These are phyloP conservation scores for Ochropleura leucogaster DNA, from an alignment of 2,888 invertebrate genomes.

Conservation along the genomic window DNA sequence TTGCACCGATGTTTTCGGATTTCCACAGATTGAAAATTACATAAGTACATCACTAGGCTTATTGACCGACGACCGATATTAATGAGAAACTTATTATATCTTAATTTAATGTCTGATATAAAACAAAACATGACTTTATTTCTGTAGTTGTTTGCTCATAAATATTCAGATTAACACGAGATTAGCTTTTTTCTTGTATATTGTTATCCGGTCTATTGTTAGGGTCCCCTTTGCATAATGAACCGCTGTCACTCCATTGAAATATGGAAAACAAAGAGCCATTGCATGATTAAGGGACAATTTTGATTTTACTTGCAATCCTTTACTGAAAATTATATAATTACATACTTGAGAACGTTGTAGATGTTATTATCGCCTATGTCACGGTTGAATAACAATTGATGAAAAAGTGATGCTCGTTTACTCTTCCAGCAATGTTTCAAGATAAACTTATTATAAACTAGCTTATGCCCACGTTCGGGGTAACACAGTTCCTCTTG, in stretches of 20 bases:
- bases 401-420: background rate
- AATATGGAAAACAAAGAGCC: slow-evolving; percentile 33
- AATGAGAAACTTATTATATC: background rate
- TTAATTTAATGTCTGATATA: background rate
- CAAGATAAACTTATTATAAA: background rate
- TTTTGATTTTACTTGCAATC: slow-evolving; percentile 28
- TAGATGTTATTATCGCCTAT: background rate
- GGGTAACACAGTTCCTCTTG: too few species aligned
- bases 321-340: slow-evolving; percentile 19
- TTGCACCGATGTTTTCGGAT: slow-evolving; percentile 6
- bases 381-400: background rate
- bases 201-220: slow-evolving; percentile 29
- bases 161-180: slow-evolving; percentile 20
- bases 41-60: background rate
- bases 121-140: background rate
- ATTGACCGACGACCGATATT: background rate
- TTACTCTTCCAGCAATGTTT: background rate
- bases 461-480: too few species aligned
- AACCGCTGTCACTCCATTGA: slow-evolving; percentile 23
- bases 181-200: slow-evolving; percentile 27
- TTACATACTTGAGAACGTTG: background rate
- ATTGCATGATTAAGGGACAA: slow-evolving; percentile 28
- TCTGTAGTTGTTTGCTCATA: slow-evolving; percentile 22
- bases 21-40: background rate
- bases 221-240: slow-evolving; percentile 37